phyloP scores from a whole-genome alignment of 1,140 invertebrate genomes.

The Medauroidea extradentata region DNA sequence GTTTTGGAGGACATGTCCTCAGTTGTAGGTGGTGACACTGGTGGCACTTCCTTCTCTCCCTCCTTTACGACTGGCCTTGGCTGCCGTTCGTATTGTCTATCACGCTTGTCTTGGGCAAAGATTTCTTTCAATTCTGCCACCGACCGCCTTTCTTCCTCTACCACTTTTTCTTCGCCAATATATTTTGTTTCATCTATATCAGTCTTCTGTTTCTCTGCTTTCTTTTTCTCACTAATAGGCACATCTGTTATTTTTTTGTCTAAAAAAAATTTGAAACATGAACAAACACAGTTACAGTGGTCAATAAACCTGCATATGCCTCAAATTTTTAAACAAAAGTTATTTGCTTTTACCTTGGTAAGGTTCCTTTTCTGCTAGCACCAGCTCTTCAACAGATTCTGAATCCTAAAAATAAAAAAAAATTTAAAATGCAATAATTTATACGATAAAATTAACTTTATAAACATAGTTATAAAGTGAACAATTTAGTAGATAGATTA shows the following conservation, averaged over 20 bases:
- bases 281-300: no score
- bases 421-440: not conserved
- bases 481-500: no score
- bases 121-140: conserved; percentile 16
- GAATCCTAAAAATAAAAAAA: conserved; percentile 55
- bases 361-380: conserved; percentile 37
- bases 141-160: conserved; percentile 45
- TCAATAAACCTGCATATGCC: no score
- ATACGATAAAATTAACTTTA: no score
- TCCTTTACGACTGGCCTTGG: conserved; percentile 19
- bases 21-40: conserved; percentile 60
- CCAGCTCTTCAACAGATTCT: conserved; percentile 57
- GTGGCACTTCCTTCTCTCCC: conserved; percentile 54
- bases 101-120: conserved; percentile 15
- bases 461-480: no score
- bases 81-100: conserved; percentile 15
- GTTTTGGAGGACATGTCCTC: no score
- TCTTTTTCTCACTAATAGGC: no score
- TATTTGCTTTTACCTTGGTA: conserved; percentile 10
- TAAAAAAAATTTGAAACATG: no score
- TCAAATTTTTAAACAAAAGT: no score
- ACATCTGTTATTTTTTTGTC: not conserved
- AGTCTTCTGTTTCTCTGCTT: conserved; percentile 14
- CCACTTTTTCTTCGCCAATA: conserved; percentile 65
- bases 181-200: conserved; percentile 63